Evolutionary conservation across 2,888 invertebrate species (phyloP), one percentile per base, ranked within the genome.

Genomic region (Phorcus lineatus): DNA sequence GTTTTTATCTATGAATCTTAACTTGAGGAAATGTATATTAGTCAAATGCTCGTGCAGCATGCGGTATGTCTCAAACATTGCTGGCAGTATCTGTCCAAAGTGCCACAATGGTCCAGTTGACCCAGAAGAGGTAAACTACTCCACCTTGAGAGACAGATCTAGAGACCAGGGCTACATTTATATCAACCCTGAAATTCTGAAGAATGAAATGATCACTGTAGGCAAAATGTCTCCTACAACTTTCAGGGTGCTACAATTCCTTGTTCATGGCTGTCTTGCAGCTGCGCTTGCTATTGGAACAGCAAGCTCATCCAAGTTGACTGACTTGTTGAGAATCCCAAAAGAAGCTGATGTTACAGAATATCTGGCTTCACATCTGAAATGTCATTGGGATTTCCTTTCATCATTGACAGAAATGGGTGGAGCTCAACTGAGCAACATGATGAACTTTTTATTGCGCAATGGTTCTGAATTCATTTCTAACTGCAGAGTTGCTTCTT

Each of bases 401-500:
- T 74, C 76, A 77, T 3, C 53, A 4, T 22, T 79, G 11, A 62
- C 79, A 17, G 52, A 54, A 28, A 47, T 83, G 67, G 78, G 80
- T 40, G 17, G 53, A 57, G 79, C 75, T 11, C 76, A 83, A 13
- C 28, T 79, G 3, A 74, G 78, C 55, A 53, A 47, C 4, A 54
- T 83, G 17, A 53, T 81, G 36, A 62, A 80, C 47, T 31, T 70
- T n/a, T n/a, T 76, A 1, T 55, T 82, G n/a, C 19, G 40, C 22
- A 54, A 74, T 24, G 24, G 36, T 28, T 13, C n/a, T 11, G 24
- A 40, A 7, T 66, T 40, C 9, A 22, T 57, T 9, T 28, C n/a
- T 6, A 22, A 22, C 1, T n/a, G n/a, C 28, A 62, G 22, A 19
- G 22, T 66, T 57, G 36, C 62, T 9, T 77, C 40, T 66, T 24